Percentiles rank a stretch among this genome's conserved stretches.
These are phyloP conservation scores for Lymantria dispar DNA, from an alignment of 2,888 invertebrate genomes.

Conservation along the genomic window DNA sequence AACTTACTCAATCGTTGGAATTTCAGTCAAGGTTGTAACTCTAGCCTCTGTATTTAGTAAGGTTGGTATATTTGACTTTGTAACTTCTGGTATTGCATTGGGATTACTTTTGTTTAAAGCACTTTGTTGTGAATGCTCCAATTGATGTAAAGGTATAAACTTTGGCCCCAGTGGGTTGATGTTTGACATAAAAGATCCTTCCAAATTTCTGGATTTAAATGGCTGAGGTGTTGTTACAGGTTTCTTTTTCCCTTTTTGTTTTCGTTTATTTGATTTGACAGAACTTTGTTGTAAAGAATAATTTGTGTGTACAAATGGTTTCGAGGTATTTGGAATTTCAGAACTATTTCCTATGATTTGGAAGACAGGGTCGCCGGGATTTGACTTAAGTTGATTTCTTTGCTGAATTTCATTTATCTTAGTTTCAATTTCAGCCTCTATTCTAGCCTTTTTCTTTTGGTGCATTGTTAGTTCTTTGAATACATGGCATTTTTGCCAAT, in stretches of 20 bases:
- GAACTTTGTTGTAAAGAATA: not conserved
- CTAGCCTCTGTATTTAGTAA: not conserved
- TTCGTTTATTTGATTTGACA: not conserved
- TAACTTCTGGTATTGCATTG: not conserved
- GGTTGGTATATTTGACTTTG: not conserved
- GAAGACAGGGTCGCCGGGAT: not conserved
- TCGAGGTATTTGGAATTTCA: not conserved
- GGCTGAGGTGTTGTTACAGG: not conserved
- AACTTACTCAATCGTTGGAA: not conserved
- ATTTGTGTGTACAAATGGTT: not conserved
- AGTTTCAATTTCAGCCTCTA: not conserved
- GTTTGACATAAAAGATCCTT: not conserved
- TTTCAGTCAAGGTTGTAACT: not conserved
- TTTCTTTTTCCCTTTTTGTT: not conserved
- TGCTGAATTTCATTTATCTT: not conserved
- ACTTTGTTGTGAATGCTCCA: too few relatives aligned
- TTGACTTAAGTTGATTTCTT: not conserved
- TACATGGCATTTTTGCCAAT: too few relatives aligned
- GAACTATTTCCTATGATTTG: not conserved
- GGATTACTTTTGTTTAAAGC: too few relatives aligned
- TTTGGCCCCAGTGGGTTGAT: not conserved
- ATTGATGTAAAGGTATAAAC: not conserved
- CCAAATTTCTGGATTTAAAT: not conserved
- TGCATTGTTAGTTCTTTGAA: not conserved
- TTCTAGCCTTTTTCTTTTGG: not conserved